These are phyloP conservation scores for Anniella stebbinsi DNA, from an alignment of 2,797 vertebrate species.

Conservation along the genomic window DNA sequence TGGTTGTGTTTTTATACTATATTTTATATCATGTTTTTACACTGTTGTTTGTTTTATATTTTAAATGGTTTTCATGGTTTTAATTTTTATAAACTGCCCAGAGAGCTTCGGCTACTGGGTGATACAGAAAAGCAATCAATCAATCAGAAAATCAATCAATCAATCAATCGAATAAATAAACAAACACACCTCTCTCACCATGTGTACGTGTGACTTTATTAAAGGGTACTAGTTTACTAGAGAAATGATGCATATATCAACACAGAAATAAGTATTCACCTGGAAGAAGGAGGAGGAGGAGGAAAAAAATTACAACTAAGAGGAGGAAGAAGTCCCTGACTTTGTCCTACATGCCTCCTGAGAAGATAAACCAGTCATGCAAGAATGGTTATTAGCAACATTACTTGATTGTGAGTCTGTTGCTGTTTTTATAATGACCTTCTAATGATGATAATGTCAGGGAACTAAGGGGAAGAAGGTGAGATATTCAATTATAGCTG, in stretches of 20 bases:
- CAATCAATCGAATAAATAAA: too few relatives aligned
- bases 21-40: too few relatives aligned
- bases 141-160: too few relatives aligned
- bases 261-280: neutral
- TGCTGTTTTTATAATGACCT: slow-evolving; percentile 32
- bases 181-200: neutral
- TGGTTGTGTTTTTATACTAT: too few relatives aligned
- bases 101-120: too few relatives aligned
- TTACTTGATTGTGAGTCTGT: slow-evolving; percentile 13
- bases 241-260: neutral
- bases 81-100: too few relatives aligned
- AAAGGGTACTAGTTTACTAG: neutral
- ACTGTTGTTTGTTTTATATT: too few relatives aligned
- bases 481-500: slow-evolving; percentile 31
- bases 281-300: neutral
- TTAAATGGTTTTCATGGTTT: too few relatives aligned
- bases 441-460: slow-evolving; percentile 26
- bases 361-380: neutral
- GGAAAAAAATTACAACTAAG: neutral
- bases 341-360: slow-evolving; percentile 5
- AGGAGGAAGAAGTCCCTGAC: neutral
- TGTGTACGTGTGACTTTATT: neutral
- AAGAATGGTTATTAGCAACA: slow-evolving; percentile 18
- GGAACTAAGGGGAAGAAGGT: slow-evolving; percentile 28
- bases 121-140: too few relatives aligned